Evolutionary conservation across 2,888 invertebrate genomes (phyloP).

Genomic region (Pocota personata): DNA sequence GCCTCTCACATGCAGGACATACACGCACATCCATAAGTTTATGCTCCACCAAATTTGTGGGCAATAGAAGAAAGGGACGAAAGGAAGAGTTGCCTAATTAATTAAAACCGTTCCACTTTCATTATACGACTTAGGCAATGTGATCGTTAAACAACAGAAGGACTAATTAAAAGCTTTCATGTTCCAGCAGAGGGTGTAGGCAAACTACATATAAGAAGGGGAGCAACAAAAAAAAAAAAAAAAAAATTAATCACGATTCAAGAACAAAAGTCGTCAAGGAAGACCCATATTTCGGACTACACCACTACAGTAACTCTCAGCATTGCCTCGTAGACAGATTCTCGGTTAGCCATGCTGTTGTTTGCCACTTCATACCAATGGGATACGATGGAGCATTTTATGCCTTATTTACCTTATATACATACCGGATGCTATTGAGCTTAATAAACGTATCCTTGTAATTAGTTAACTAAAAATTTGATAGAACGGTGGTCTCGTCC

Average conservation of each 20-base stretch:
- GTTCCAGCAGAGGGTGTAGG: conserved; percentile 8
- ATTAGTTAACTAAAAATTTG: conserved; percentile 68
- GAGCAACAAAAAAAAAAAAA: neutral
- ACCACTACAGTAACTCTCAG: neutral
- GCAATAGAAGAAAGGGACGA: conserved; percentile 9
- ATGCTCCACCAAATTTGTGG: too few species aligned
- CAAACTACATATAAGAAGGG: neutral
- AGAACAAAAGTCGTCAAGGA: conserved; percentile 63
- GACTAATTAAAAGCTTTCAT: conserved; percentile 68
- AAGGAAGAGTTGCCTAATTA: conserved; percentile 77
- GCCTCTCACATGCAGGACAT: conserved; percentile 18
- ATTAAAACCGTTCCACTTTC: conserved; percentile 79
- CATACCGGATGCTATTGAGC: conserved; percentile 54
- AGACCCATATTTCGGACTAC: conserved; percentile 11
- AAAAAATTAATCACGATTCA: conserved; percentile 68
- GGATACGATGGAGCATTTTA: conserved; percentile 14
- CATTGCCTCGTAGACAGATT: conserved; percentile 25
- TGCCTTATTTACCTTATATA: conserved; percentile 32
- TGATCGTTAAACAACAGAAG: conserved; percentile 68
- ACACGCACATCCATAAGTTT: conserved; percentile 15
- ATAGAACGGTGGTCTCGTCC: conserved; percentile 22
- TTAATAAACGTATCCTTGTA: conserved; percentile 60
- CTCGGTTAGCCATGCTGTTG: neutral
- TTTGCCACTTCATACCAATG: neutral
- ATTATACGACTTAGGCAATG: conserved; percentile 65